These are phyloP conservation scores for Cotesia glomerata DNA, from an alignment of 1,140 invertebrate genomes.

Conservation along the genomic window DNA sequence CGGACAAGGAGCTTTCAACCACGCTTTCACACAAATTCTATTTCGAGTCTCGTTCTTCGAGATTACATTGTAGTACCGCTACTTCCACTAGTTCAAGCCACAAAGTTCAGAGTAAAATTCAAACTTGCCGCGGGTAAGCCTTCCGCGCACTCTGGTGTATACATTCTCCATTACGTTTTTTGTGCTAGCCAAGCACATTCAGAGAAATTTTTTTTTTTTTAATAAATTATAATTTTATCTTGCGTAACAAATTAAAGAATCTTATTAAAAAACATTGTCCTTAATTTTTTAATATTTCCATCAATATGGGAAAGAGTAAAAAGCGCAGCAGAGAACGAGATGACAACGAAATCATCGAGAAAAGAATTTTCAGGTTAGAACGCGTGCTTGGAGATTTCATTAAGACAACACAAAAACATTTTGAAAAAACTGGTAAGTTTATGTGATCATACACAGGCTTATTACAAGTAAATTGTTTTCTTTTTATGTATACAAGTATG, in stretches of 20 bases:
- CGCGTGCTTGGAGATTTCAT: background rate
- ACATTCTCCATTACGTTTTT: constrained; percentile 12
- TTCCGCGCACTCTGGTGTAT: too few species aligned
- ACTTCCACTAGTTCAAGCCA: too few species aligned
- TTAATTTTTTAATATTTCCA: background rate
- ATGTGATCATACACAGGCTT: too few species aligned
- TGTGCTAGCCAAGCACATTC: constrained; percentile 9
- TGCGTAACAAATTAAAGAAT: background rate
- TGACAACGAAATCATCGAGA: background rate
- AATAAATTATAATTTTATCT: background rate
- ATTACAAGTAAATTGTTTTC: too few species aligned
- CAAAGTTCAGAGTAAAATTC: too few species aligned
- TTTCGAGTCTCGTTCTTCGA: too few species aligned
- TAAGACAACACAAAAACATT: background rate
- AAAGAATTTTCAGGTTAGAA: constrained; percentile 10
- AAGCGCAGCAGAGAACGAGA: constrained; percentile 7
- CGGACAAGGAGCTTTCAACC: too few species aligned
- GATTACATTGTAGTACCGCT: too few species aligned
- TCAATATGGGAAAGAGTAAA: constrained; percentile 18
- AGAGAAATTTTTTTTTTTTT: background rate
- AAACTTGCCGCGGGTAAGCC: too few species aligned
- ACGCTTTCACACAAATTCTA: too few species aligned
- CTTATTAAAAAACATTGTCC: background rate
- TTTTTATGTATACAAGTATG: too few species aligned
- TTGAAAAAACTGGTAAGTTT: too few species aligned